Evolutionary conservation across 2,113 vertebrate species (phyloP).

Genomic region (Oreochromis spilurus): DNA sequence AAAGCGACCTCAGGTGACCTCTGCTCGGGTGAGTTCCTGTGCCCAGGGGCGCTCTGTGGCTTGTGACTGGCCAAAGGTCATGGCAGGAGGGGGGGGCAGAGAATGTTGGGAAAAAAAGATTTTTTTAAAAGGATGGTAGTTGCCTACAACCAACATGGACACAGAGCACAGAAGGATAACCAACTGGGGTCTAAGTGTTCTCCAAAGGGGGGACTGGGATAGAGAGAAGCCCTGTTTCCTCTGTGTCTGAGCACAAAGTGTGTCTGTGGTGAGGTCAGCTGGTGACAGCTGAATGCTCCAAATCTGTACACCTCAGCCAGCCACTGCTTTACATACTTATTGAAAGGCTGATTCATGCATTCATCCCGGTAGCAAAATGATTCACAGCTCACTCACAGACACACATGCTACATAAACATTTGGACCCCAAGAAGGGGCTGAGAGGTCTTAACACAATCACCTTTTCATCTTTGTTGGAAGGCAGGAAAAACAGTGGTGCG

Average conservation of each 20-base stretch:
- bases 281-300: conserved; percentile 70
- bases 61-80: conserved; percentile 56
- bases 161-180: conserved; percentile 47
- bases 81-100: not conserved
- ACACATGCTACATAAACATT: conserved; percentile 52
- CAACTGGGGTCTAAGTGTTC: conserved; percentile 66
- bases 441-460: conserved; percentile 66
- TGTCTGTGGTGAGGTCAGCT: conserved; percentile 69
- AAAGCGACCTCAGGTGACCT: conserved; percentile 54
- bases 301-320: conserved; percentile 62
- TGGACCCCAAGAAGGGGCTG: conserved; percentile 41
- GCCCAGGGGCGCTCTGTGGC: conserved; percentile 31
- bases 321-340: conserved; percentile 44
- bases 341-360: conserved; percentile 73
- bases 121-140: conserved; percentile 30
- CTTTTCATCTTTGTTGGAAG: conserved; percentile 70
- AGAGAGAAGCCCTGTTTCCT: conserved; percentile 62
- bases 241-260: conserved; percentile 57
- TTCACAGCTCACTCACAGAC: conserved; percentile 38
- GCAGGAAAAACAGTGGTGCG: conserved; percentile 67
- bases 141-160: conserved; percentile 4
- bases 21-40: conserved; percentile 62
- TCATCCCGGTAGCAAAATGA: conserved; percentile 47
- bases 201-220: conserved; percentile 9
- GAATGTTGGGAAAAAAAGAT: not conserved